Base-by-base conservation (phyloP, 2,113 vertebrate genomes). In the Oriolus oriolus region DNA sequence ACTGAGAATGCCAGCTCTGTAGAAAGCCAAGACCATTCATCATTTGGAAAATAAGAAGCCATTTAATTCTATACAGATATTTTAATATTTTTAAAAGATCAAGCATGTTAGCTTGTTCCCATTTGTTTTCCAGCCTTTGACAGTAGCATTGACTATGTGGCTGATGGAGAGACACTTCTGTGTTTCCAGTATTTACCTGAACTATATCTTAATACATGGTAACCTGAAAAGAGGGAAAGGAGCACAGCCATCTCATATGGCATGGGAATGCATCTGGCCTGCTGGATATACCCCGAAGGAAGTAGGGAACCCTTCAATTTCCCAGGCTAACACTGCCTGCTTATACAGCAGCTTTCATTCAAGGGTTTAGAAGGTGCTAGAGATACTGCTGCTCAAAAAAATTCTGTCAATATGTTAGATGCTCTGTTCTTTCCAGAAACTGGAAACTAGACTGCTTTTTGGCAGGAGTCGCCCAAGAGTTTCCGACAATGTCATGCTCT, bases 401-500 rank as follows among this genome's bases (percentile, higher is more conserved):
- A 63, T 22, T 78, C 68, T 50, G 61, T 69, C 41, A 16, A 15
- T 70, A 63, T 6, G 6, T 52, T 84, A 53, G 74, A 60, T 76
- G 26, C 52, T 49, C 49, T 2, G 0, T 90, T 93, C 84, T 88
- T 76, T 89, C 84, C 79, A 95, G 65, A 95, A 95, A 44, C 42
- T 89, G 74, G 57, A 76, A 93, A 75, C 63, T 75, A 81, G 59
- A n/a, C 41, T 60, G 76, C 10, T 90, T 82, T 87, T 93, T 96
- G 93, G 92, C 93, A 93, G 69, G 37, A 88, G 45, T 49, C 37
- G 39, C 64, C 37, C 76, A 28, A 73, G 91, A 81, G 81, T 95
- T 96, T 93, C 89, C 77, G 71, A 88, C 83, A 82, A 52, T 89
- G 76, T 92, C 76, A 39, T 68, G 57, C 92, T 92, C 73, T 68